A percentile compares a stretch with the other conserved stretches of the same genome.
Evolutionary conservation across 2,888 invertebrate genomes (phyloP).

Genomic region (Meliscaeva auricollis): DNA sequence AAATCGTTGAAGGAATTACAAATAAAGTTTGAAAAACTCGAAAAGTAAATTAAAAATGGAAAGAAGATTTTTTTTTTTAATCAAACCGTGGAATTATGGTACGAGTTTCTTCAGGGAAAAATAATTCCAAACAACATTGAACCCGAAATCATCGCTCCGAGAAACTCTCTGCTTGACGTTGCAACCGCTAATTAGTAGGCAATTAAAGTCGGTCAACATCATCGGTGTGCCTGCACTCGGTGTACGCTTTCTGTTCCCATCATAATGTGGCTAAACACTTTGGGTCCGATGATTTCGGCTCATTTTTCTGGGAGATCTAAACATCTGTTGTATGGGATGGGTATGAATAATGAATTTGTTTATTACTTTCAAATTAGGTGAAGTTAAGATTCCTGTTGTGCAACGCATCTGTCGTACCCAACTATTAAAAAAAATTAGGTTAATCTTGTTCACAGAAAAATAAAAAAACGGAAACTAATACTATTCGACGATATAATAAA

Average conservation of each 20-base stretch:
- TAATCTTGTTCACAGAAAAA: background rate
- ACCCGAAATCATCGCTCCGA: conserved; percentile 50
- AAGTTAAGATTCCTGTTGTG: conserved; percentile 54
- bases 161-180: conserved; percentile 58
- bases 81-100: conserved; percentile 32
- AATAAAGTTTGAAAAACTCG: conserved; percentile 6
- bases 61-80: conserved; percentile 36
- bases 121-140: conserved; percentile 20
- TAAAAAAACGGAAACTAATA: background rate
- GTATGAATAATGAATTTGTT: conserved; percentile 38
- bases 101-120: conserved; percentile 17
- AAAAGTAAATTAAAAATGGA: conserved; percentile 34
- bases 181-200: conserved; percentile 70
- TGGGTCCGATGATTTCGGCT: conserved; percentile 25
- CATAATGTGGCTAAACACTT: conserved; percentile 35
- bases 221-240: conserved; percentile 11
- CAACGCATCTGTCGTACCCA: background rate
- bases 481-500: no score
- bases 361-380: conserved; percentile 55
- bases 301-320: conserved; percentile 25
- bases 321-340: conserved; percentile 42
- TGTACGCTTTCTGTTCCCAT: background rate
- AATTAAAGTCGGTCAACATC: conserved; percentile 68
- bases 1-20: conserved; percentile 38
- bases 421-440: background rate